Percentiles rank a stretch among this genome's conserved stretches.
Evolutionary conservation across 1,140 invertebrate species (phyloP).

Genomic region (Plectus sambesii): DNA sequence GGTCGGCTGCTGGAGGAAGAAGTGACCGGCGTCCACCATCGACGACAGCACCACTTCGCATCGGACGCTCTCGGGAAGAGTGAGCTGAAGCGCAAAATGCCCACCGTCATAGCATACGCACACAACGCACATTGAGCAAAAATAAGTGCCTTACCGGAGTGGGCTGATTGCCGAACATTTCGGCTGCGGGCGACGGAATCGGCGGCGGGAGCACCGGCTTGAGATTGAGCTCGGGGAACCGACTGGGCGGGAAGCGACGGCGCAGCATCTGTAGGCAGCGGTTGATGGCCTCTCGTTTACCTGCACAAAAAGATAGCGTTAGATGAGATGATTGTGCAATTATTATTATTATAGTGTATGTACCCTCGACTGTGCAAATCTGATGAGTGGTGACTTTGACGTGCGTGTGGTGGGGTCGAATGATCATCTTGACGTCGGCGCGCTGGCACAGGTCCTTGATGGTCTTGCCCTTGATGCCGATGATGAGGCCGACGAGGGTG

Average conservation of each 20-base stretch:
- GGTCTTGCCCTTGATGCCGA: conserved; percentile 42
- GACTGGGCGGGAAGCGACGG: conserved; percentile 35
- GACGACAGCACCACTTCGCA: conserved; percentile 77
- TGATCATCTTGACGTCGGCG: conserved; percentile 40
- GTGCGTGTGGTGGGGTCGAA: conserved; percentile 39
- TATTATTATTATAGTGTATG: conserved; percentile 1
- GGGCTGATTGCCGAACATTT: conserved; percentile 18
- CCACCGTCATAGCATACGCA: not conserved
- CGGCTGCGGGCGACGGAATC: conserved; percentile 17
- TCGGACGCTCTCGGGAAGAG: conserved; percentile 74
- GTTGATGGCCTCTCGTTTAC: conserved; percentile 42
- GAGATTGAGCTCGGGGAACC: conserved; percentile 42
- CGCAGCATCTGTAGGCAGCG: conserved; percentile 43
- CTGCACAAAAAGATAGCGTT: conserved; percentile 23
- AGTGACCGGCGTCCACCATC: conserved; percentile 66
- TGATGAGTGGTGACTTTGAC: conserved; percentile 37
- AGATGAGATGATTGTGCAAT: conserved; percentile 5
- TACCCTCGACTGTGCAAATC: conserved; percentile 37
- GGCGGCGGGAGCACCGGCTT: conserved; percentile 39
- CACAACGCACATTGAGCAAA: conserved; percentile 10
- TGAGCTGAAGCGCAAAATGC: conserved; percentile 55
- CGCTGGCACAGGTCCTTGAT: conserved; percentile 42
- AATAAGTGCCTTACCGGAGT: conserved; percentile 19
- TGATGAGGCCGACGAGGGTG: conserved; percentile 43
- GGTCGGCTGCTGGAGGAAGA: conserved; percentile 83